Evolutionary conservation across 2,797 vertebrate species (phyloP).

Genomic region (Sebastes vulpes): DNA sequence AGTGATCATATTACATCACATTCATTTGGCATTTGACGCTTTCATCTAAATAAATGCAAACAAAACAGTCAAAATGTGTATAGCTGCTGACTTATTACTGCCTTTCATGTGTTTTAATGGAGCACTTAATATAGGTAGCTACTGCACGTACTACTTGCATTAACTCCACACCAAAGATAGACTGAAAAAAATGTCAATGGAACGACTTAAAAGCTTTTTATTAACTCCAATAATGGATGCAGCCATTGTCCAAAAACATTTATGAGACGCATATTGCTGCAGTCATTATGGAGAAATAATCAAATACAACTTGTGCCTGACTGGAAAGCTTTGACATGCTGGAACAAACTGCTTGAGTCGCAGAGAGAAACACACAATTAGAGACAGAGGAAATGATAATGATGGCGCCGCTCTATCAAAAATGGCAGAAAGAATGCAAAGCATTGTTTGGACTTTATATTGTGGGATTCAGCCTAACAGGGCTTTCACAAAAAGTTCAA

Average conservation of each 20-base stretch:
- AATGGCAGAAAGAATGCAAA: neutral
- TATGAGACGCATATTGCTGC: neutral
- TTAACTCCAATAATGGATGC: constrained; percentile 19
- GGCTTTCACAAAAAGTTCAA: neutral
- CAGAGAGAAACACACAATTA: neutral
- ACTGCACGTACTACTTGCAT: neutral
- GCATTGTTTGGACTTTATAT: neutral
- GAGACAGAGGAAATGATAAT: neutral
- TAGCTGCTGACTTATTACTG: neutral
- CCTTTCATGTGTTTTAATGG: neutral
- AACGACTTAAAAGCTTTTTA: constrained; percentile 26
- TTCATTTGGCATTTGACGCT: neutral
- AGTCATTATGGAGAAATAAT: constrained; percentile 28
- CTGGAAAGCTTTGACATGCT: neutral
- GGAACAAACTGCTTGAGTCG: neutral
- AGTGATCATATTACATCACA: neutral
- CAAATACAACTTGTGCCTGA: constrained; percentile 3
- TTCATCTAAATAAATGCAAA: neutral
- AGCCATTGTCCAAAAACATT: constrained; percentile 15
- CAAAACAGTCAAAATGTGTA: neutral
- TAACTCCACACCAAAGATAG: neutral
- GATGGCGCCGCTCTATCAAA: neutral
- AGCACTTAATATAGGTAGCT: neutral
- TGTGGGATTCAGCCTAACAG: neutral
- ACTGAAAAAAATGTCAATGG: neutral